Percentiles rank a stretch among this genome's conserved stretches.
phyloP scores from a whole-genome alignment of 2,113 vertebrate genomes.

The Oreocharis arfaki region DNA sequence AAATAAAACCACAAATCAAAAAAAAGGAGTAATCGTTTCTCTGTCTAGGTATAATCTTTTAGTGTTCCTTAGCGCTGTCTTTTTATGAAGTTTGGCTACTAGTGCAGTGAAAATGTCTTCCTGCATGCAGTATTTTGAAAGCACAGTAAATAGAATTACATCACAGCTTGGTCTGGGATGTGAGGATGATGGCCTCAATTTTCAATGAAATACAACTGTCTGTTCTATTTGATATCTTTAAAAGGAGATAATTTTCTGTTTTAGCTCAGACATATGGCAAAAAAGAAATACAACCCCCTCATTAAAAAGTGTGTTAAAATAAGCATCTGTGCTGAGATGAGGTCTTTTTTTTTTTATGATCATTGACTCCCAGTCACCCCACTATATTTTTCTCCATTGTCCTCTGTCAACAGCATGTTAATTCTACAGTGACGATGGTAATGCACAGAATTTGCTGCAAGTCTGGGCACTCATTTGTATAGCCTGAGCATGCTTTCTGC shows the following conservation, averaged over 20 bases:
- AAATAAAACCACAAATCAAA: neutral
- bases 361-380: neutral
- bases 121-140: neutral
- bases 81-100: neutral
- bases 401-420: neutral
- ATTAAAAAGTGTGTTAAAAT: neutral
- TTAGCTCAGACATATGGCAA: neutral
- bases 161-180: neutral
- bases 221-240: neutral
- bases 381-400: neutral
- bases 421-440: neutral
- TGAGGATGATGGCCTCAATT: neutral
- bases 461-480: neutral
- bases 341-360: neutral
- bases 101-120: neutral
- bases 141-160: neutral
- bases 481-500: neutral
- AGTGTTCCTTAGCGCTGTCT: neutral
- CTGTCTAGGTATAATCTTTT: neutral
- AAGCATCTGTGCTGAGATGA: neutral
- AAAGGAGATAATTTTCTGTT: neutral
- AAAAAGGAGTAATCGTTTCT: neutral
- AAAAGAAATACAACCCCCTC: neutral
- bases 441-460: neutral
- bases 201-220: neutral